Base-by-base conservation (phyloP, 1,140 invertebrate genomes). In the Lordiphosa clarofinis region DNA sequence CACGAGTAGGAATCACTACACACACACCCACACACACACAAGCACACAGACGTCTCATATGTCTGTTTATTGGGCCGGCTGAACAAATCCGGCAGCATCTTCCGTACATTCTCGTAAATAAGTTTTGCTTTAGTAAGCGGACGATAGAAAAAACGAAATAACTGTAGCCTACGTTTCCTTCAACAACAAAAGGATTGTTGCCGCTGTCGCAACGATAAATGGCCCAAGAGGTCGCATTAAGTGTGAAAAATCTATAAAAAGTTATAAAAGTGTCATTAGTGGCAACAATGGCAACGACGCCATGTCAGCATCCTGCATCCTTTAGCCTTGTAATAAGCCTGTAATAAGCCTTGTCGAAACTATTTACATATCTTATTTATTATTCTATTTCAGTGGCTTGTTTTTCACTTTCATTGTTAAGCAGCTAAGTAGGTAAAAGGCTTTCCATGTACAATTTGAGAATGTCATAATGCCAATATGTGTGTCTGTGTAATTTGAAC, bases 231-330 rank as follows among this genome's bases (percentile, higher is more conserved):
- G 70, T 82, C 78, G 48, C 78, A 73, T 63, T 73, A 84, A 78
- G 78, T 73, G 78, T 78, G 78, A 65, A 70, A 78, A 84, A 84
- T 84, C 78, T 84, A 84, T 84, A 76, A 84, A 84, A 84, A 78
- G 78, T 84, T 84, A 84, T 84, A 84, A 84, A 84, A 84, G 78
- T 84, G 78, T 84, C 78, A 84, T 84, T 84, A 84, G 78, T 74
- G 75, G 54, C 67, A 64, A 84, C 78, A 84, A 84, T 84, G 61
- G 65, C 57, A 33, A 49, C 56, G 60, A 38, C 65, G 48, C 62
- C 38, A 44, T 58, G 54, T 57, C 56, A 47, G 69, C 56, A 56
- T 46, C 24, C 11, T 28, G 43, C 7, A 46, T 46, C 58, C 58
- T 54, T 62, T 68, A 63, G 60, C 70, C 56, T 42, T 56, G 69